Conservation (phyloP, 2,113 vertebrate species). For the Epinephelus moara region DNA sequence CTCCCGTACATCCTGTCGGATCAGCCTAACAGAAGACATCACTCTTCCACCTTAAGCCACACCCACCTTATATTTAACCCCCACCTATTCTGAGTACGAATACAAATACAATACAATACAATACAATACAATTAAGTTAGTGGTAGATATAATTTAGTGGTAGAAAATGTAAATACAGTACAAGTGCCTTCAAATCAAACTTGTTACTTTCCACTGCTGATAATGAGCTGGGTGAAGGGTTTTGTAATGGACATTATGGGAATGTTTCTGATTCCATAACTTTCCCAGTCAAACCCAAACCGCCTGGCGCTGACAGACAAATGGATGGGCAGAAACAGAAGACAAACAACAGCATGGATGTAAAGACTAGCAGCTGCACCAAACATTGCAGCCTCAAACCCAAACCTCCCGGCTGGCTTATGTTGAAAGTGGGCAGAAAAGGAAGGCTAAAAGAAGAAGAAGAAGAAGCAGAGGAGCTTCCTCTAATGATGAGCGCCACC, state of each 20-base stretch:
- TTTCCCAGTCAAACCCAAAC: background rate
- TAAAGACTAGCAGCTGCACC: background rate
- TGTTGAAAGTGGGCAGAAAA: slow-evolving; percentile 18
- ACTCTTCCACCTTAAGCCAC: too few relatives aligned
- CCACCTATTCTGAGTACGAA: too few relatives aligned
- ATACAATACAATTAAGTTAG: too few relatives aligned
- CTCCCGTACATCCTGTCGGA: too few relatives aligned
- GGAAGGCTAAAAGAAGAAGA: background rate
- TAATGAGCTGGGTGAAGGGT: background rate
- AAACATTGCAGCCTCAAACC: background rate
- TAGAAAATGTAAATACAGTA: too few relatives aligned
- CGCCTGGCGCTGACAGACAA: background rate
- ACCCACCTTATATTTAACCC: too few relatives aligned
- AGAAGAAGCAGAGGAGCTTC: slow-evolving; percentile 3
- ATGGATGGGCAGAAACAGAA: too few relatives aligned
- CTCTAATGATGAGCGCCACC: slow-evolving; percentile 14
- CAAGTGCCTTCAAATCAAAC: too few relatives aligned
- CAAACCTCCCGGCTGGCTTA: slow-evolving; percentile 2
- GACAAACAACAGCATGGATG: background rate
- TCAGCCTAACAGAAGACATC: too few relatives aligned
- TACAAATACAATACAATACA: too few relatives aligned
- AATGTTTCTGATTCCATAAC: slow-evolving; percentile 1
- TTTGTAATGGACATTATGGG: background rate
- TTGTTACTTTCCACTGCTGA: too few relatives aligned
- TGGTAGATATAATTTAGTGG: too few relatives aligned